Evolutionary conservation across 1,140 invertebrate genomes (phyloP), one percentile per base, ranked within the genome.

Genomic region (Euura lappo): DNA sequence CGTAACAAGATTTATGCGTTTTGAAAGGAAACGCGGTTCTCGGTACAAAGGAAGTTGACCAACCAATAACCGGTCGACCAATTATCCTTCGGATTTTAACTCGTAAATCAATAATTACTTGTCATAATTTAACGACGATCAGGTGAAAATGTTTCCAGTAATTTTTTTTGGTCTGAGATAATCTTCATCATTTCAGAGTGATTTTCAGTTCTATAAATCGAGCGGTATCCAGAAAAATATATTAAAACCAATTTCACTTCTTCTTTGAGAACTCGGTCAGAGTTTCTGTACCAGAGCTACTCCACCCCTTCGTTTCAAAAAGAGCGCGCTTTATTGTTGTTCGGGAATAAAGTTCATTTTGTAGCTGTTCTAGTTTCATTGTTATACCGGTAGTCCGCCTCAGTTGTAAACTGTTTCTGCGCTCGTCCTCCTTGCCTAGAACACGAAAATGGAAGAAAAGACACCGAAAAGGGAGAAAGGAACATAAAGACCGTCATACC

Each of bases 91-190:
- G 51, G 3, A 60, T 60, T 60, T 60, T 11, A 60, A 60, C 51
- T 60, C 51, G 51, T 60, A 60, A 60, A 60, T 60, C 13, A 60
- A 60, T 60, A n/a, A 60, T 60, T 60, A n/a, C 51, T n/a, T 60
- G 51, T 60, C 51, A 60, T 8, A 60, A 51, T 11, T 6, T 51
- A 51, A 51, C 47, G 5, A 11, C 47, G 11, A 51, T 51, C 47
- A 51, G 47, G 47, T 51, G 47, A 28, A 28, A 28, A 28, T 28
- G 28, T 28, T 28, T 28, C 28, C 28, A 28, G 28, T 28, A 28
- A 28, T 28, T 28, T 28, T 28, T 28, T 28, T 1, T 28, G 28
- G 28, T 28, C 28, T 1, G 28, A 28, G 28, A 28, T 0, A 28
- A 28, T 28, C 28, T 28, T 28, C 28, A 28, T 28, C 28, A 1